A percentile compares a stretch with the other conserved stretches of the same genome.
Conservation (phyloP, 1,140 invertebrate genomes). For the Eurosta solidaginis region DNA sequence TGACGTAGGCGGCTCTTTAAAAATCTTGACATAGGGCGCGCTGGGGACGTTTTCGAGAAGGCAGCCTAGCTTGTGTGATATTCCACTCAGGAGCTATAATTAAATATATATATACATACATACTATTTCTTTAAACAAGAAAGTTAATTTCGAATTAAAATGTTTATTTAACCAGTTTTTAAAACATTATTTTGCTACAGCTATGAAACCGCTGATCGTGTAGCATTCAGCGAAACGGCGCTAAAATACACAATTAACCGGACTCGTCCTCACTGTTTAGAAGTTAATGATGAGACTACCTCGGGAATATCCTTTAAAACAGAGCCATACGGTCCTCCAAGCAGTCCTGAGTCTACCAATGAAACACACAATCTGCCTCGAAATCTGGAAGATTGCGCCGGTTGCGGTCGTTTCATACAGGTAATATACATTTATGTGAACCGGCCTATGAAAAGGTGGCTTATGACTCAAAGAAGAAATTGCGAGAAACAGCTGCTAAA, state of each 20-base stretch:
- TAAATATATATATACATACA: background rate
- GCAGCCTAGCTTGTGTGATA: too few species aligned
- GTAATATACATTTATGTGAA: slow-evolving; percentile 36
- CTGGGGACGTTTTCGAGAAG: too few species aligned
- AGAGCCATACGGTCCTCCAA: slow-evolving; percentile 56
- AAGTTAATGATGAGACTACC: slow-evolving; percentile 54
- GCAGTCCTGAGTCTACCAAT: slow-evolving; percentile 57
- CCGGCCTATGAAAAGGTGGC: background rate
- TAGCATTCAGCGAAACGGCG: slow-evolving; percentile 51
- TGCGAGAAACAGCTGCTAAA: too few species aligned
- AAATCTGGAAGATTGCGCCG: slow-evolving; percentile 56
- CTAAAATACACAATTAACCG: slow-evolving; percentile 55
- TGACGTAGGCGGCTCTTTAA: too few species aligned
- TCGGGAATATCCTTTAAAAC: slow-evolving; percentile 59
- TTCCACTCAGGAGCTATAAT: too few species aligned
- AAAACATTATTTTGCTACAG: slow-evolving; percentile 36
- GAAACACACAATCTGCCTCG: slow-evolving; percentile 51
- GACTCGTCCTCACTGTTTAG: slow-evolving; percentile 52
- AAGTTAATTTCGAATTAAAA: background rate
- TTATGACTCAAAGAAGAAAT: too few species aligned
- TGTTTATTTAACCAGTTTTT: background rate
- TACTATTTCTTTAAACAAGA: too few species aligned
- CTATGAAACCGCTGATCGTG: slow-evolving; percentile 56
- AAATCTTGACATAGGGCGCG: too few species aligned
- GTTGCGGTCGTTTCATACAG: slow-evolving; percentile 59